Base-by-base conservation (phyloP, 2,797 vertebrate species). In the Chaenodraco wilsoni region DNA sequence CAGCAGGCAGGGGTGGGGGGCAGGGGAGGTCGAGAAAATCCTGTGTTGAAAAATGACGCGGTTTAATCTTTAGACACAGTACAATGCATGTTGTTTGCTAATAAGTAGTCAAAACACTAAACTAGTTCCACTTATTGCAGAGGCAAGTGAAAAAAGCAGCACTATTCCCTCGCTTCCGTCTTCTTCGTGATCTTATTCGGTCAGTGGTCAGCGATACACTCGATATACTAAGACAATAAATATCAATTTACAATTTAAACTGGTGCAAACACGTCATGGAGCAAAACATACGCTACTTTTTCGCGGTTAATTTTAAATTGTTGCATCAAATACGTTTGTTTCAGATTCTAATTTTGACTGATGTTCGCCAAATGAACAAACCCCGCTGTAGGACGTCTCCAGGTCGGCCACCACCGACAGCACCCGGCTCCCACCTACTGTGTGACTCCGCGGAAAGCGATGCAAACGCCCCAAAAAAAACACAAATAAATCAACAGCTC, bases 1-100 rank as follows among this genome's bases (percentile, higher is more conserved):
- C 84, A 79, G 85, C 84, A 84, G 86, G 79, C 72, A 41, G 64
- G 79, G 79, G 66, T 45, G 50, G 51, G 7, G 81, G 70, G 44
- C 0, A 23, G 67, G 76, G 70, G 70, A 82, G 86, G 74, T 89
- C 71, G 86, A 66, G 88, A 61, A 86, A 82, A 87, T 66, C 89
- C 91, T 88, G 85, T 79, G 82, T 80, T 89, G 76, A 76, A 79
- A 87, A 87, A 91, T 63, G 69, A 91, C 86, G 89, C 87, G 79
- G 78, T 90, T 91, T 87, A 89, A 89, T 91, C 84, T 82, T 78
- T 54, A 65, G 21, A 49, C 7, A 71, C 19, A 61, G 71, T 49
- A 54, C 37, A 72, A 50, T 44, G 56, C 16, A 65, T 46, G 45
- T n/a, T 65, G 72, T 74, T 82, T 19, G 46, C 56, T 31, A 71